phyloP scores from a whole-genome alignment of 2,888 invertebrate species.

The Pardosa pseudoannulata region DNA sequence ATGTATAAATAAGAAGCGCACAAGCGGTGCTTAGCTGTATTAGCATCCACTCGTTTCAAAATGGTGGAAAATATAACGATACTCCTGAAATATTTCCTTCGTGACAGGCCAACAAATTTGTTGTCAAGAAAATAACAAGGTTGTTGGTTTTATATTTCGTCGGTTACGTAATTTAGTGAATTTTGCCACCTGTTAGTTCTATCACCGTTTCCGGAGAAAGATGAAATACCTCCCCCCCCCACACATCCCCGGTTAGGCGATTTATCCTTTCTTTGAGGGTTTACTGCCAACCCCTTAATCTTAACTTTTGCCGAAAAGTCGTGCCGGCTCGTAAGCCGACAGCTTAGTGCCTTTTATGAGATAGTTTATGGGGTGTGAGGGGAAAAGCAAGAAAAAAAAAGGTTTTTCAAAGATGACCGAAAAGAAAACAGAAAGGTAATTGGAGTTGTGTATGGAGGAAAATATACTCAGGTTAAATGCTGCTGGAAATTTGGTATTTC shows the following conservation, averaged over 20 bases:
- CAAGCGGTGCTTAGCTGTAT: no score
- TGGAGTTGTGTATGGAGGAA: no score
- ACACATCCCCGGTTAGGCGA: background rate
- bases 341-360: background rate
- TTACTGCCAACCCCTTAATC: background rate
- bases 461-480: no score
- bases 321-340: background rate
- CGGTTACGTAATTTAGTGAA: background rate
- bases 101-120: background rate
- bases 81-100: no score
- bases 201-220: background rate
- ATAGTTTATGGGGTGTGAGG: background rate
- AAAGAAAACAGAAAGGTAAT: no score
- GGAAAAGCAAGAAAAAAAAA: background rate
- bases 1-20: no score
- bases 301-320: background rate
- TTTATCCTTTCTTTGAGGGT: conserved; percentile 1
- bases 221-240: background rate
- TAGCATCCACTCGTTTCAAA: no score
- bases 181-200: background rate
- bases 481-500: no score
- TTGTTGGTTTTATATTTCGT: background rate
- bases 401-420: background rate
- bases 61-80: no score
- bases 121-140: background rate